Base-by-base conservation (phyloP, 2,797 vertebrate species). In the Valencia hispanica region DNA sequence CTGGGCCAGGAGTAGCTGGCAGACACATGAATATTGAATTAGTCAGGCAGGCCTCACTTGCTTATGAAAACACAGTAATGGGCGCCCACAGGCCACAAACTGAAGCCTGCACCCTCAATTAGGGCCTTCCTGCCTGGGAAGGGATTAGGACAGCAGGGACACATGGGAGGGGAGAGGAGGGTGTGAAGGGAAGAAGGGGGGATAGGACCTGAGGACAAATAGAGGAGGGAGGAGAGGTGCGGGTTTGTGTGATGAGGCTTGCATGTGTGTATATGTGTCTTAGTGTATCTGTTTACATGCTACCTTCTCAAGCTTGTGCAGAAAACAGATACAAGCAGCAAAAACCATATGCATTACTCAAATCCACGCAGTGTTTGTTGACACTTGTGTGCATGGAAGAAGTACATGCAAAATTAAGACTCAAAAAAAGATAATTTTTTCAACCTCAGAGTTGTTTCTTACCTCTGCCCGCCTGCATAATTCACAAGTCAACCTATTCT, bases 1-100 rank as follows among this genome's bases (percentile, higher is more conserved):
- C 90, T 91, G 93, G 94, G 93, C 93, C 94, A 91, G 94, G 91
- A 95, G 95, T 96, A 96, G 95, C 96, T 96, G 94, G 95, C 94
- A 96, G 96, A 95, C 95, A 96, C 95, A 96, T 96, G 96, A 96
- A 96, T 96, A 96, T 96, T 96, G 95, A 96, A 96, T 96, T 94
- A 96, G 95, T 95, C 95, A 95, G 93, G 92, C 94, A 95, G 95
- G 93, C 95, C 95, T 95, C 95, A 95, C 96, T 96, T 96, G 95
- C 95, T 96, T 96, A 96, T 96, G 94, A 96, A 96, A 96, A 96
- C 95, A 96, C 94, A 95, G 94, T 96, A 96, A 96, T 96, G 94
- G 95, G 94, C 81, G 94, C 95, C 95, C 95, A 96, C 95, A 95
- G 96, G 96, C 96, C 95, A 96, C 93, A 96, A 95, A 96, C 94